Evolutionary conservation across 2,797 vertebrate species (phyloP), one percentile per base, ranked within the genome.

Genomic region (Lacerta bilineata): DNA sequence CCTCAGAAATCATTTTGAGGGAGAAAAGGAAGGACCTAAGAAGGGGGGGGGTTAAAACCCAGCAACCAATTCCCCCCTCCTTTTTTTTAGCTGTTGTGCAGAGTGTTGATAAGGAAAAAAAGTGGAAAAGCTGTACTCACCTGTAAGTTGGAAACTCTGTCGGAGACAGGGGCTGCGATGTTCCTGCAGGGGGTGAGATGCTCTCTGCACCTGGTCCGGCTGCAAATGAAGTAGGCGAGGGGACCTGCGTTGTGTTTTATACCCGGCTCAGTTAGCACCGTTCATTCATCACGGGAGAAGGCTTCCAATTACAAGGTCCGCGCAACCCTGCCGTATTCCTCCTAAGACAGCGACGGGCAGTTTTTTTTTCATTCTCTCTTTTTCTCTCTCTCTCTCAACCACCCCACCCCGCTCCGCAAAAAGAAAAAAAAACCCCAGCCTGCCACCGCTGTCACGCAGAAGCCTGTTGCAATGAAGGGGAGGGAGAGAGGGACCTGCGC

Each of bases 281-380:
- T 80, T 64, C 87, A 84, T 84, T 88, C 82, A 80, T 88, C 87
- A 50, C 88, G 25, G 61, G 2, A 68, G 83, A 76, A 43, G 41
- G 6, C 88, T 39, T 33, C 75, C 87, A 25, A 25, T 43, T 17
- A 41, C 2, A 5, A 46, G 50, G 68, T 15, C n/a, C 11, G 82
- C 74, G 83, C 93, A n/a, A 75, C 39, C 77, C 36, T 33, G 94
- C 95, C 94, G 94, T 94, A 95, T 92, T 93, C 90, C 94, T 95
- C 90, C 94, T 89, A 95, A 94, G 68, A 91, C 72, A 77, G 33
- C 33, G 74, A 55, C 88, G 86, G 36, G 81, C 5, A 0, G 27
- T 18, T 83, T 68, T 76, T 10, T 27, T 23, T 80, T 8, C 4
- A 25, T 20, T 33, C 1, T 36, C 11, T 25, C n/a, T 72, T 1